Base-by-base conservation (phyloP, 23 tunicate genomes). In the Oikopleura dioica region DNA sequence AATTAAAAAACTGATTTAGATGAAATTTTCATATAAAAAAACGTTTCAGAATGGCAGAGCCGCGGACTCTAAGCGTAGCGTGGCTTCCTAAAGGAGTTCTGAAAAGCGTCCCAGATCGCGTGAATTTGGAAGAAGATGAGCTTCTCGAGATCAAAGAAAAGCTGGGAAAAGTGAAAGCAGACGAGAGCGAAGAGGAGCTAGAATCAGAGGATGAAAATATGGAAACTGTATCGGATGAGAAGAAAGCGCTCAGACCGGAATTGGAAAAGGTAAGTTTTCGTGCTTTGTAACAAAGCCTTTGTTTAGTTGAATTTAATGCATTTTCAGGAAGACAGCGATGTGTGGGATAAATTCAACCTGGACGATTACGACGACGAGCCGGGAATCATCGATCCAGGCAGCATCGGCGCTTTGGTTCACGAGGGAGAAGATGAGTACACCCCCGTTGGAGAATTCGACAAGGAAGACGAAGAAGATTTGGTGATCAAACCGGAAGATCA, bases 301-400 rank as follows among this genome's bases (percentile, higher is more conserved):
- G 9, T 44, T 44, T 9, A 44, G 16, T 16, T 63, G 33, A 63
- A 16, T 63, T 63, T 12, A 63, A 63, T 21, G 2, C 30, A 21
- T 63, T 28, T 23, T 63, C 26, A 63, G 26, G 72, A 63, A 63
- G 72, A 63, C 29, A 16, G 32, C 2, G 26, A 63, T 12, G 72
- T 63, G 33, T 63, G 72, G 72, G 72, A 63, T 63, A 31, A 63
- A 28, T 63, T 63, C 26, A 28, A 28, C 26, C 33, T 63, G 2
- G 72, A 63, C 72, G 72, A 63, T 63, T 63, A 63, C 26, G 72
- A 63, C 72, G 72, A 63, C 33, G 72, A 63, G 26, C 30, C 16
- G 4, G 72, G 4, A 16, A 23, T 63, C 33, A 23, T 23, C 4
- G n/a, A n/a, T n/a, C n/a, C n/a, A n/a, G n/a, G n/a, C n/a, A n/a